Conservation (phyloP, 2,888 invertebrate genomes). For the Mythimna vitellina region DNA sequence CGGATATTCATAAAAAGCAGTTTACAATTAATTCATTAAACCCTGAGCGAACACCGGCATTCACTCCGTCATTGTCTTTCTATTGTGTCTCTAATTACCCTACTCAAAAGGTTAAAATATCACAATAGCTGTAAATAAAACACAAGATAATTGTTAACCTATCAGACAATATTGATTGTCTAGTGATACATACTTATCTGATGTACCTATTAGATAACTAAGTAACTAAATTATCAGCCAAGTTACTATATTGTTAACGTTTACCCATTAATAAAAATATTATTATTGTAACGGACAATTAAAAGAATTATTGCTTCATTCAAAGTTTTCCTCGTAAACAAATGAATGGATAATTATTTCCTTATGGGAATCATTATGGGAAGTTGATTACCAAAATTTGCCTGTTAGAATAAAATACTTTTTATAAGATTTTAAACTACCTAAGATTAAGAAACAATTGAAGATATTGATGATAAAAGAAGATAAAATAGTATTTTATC, state of each 20-base stretch:
- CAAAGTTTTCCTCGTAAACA: background rate
- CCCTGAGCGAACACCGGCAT: too few relatives aligned
- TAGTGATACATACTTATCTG: background rate
- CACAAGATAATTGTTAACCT: background rate
- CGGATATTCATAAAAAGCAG: too few relatives aligned
- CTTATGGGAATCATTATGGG: background rate
- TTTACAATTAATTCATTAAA: too few relatives aligned
- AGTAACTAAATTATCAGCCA: background rate
- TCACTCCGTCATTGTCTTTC: too few relatives aligned
- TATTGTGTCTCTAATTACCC: too few relatives aligned
- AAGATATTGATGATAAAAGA: background rate
- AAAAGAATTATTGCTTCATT: background rate
- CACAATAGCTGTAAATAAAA: background rate
- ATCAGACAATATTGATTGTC: background rate
- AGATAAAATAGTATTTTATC: background rate
- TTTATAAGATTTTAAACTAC: background rate
- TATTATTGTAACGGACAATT: too few relatives aligned
- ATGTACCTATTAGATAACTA: constrained; percentile 5
- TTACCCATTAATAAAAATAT: background rate
- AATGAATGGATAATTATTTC: constrained; percentile 1
- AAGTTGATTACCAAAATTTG: constrained; percentile 3
- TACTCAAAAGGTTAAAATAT: too few relatives aligned
- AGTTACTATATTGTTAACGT: background rate
- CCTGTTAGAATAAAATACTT: background rate
- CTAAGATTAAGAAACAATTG: background rate